Percentiles rank a stretch among this genome's conserved stretches.
Evolutionary conservation across 2,797 vertebrate genomes (phyloP).

Genomic region (Poeciliopsis paucimaculata): DNA sequence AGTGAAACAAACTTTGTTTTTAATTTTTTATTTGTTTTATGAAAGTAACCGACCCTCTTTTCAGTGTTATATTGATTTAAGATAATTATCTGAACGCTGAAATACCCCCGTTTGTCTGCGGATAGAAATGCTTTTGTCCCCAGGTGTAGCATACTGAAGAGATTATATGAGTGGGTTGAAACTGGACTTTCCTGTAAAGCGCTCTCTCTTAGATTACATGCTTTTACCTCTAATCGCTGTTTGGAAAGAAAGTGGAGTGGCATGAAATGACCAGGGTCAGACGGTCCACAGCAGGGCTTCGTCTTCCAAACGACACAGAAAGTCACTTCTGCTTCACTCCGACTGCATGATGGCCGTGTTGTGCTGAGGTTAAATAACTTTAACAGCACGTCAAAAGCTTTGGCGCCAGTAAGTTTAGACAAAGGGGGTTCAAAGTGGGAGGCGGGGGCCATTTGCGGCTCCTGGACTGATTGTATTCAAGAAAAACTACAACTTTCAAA

Average conservation of each 20-base stretch:
- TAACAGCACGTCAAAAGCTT: background rate
- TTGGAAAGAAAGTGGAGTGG: conserved; percentile 27
- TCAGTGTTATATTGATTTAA: background rate
- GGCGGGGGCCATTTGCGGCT: too few species aligned
- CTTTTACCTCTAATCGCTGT: conserved; percentile 38
- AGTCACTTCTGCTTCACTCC: conserved; percentile 17
- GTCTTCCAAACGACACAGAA: conserved; percentile 11
- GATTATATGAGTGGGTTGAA: conserved; percentile 23
- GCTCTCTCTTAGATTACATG: conserved; percentile 24
- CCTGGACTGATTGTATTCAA: too few species aligned
- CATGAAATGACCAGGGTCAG: conserved; percentile 42
- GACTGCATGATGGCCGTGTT: conserved; percentile 1
- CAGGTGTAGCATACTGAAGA: background rate
- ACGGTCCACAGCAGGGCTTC: conserved; percentile 7
- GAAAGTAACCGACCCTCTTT: too few species aligned
- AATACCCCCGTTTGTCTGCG: background rate
- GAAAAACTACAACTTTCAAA: too few species aligned
- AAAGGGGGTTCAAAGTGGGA: too few species aligned
- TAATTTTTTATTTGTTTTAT: too few species aligned
- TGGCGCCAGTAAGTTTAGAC: background rate
- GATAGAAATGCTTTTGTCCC: conserved; percentile 14
- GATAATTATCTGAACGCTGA: background rate
- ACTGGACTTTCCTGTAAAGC: conserved; percentile 32
- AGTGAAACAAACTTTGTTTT: too few species aligned
- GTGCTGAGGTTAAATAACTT: conserved; percentile 12